Evolutionary conservation across 2,113 vertebrate genomes (phyloP).

Genomic region (Pollachius pollachius): DNA sequence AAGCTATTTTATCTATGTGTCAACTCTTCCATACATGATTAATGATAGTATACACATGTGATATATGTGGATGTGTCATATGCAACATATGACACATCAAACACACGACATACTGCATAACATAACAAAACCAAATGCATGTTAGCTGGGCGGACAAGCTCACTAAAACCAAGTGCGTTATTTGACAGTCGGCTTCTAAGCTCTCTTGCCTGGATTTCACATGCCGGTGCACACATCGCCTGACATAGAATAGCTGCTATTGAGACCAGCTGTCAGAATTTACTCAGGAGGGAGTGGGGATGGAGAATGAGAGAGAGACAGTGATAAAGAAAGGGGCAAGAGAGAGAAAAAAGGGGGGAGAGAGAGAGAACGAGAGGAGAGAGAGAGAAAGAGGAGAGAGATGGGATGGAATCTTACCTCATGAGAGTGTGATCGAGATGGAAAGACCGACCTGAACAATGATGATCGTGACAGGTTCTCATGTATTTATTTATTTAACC

Average conservation of each 20-base stretch:
- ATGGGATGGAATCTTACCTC: background rate
- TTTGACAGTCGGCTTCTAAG: background rate
- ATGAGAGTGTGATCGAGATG: background rate
- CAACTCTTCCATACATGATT: too few relatives aligned
- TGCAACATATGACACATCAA: too few relatives aligned
- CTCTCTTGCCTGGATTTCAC: conserved; percentile 34
- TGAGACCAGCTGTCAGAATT: conserved; percentile 65
- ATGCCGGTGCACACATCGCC: conserved; percentile 39
- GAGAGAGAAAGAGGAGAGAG: conserved; percentile 26
- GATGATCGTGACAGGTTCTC: conserved; percentile 35
- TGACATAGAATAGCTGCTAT: conserved; percentile 58
- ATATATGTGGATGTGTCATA: too few relatives aligned
- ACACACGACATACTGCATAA: too few relatives aligned
- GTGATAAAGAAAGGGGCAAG: conserved; percentile 23
- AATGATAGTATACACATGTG: too few relatives aligned
- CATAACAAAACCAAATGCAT: too few relatives aligned
- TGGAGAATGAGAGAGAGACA: conserved; percentile 13
- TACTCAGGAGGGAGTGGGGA: background rate
- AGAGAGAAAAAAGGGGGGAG: conserved; percentile 16
- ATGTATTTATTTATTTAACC: conserved; percentile 11
- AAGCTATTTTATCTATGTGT: too few relatives aligned
- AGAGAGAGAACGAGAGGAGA: conserved; percentile 28
- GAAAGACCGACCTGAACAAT: conserved; percentile 25
- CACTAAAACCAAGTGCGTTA: too few relatives aligned
- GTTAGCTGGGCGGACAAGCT: too few relatives aligned